A percentile compares a stretch with the other conserved stretches of the same genome.
These are phyloP conservation scores for Aphidius colemani DNA, from an alignment of 2,888 invertebrate species.

Conservation along the genomic window DNA sequence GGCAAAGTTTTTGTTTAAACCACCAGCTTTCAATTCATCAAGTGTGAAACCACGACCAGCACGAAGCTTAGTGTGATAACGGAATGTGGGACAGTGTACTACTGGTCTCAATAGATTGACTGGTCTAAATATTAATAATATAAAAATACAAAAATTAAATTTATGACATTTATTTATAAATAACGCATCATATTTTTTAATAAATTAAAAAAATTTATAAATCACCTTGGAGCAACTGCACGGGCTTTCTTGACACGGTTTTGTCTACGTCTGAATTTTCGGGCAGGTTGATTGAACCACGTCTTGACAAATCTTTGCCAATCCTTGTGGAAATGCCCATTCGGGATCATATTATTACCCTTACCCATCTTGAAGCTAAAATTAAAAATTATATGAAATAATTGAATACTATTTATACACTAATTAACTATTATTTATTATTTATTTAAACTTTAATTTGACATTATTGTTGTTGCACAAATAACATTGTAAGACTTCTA, in stretches of 20 bases:
- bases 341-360: conserved; percentile 91
- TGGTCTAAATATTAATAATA: conserved; percentile 54
- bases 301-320: conserved; percentile 98
- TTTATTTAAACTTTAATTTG: too few relatives aligned
- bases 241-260: conserved; percentile 92
- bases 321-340: conserved; percentile 99
- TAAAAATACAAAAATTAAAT: neutral
- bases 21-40: conserved; percentile 92
- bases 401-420: too few relatives aligned
- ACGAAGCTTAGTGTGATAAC: conserved; percentile 94
- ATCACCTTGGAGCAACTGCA: conserved; percentile 84
- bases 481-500: too few relatives aligned
- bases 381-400: neutral
- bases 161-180: neutral
- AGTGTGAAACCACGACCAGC: conserved; percentile 96
- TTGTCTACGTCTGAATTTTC: conserved; percentile 86
- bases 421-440: too few relatives aligned
- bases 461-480: too few relatives aligned
- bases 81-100: conserved; percentile 91
- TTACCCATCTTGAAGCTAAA: conserved; percentile 59
- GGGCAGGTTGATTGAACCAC: conserved; percentile 99
- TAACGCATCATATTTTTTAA: too few relatives aligned
- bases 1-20: conserved; percentile 84
- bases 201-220: too few relatives aligned
- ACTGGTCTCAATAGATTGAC: conserved; percentile 86